These are phyloP conservation scores for Lates calcarifer DNA, from an alignment of 2,113 vertebrate genomes.

Conservation along the genomic window DNA sequence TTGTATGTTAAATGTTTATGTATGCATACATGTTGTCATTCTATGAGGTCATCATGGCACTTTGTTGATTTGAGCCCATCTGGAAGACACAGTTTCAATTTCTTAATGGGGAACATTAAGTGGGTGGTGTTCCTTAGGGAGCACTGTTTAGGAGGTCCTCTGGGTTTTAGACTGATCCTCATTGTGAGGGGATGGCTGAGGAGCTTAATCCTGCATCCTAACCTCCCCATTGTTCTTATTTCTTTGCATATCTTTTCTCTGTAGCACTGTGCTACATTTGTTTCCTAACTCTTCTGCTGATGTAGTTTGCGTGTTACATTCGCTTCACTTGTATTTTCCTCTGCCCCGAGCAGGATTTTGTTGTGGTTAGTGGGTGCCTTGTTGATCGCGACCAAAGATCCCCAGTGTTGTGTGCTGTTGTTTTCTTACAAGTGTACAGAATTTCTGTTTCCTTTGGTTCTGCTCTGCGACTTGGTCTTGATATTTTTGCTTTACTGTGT, in stretches of 20 bases:
- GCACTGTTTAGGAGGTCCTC: slow-evolving; percentile 61
- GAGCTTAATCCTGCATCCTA: slow-evolving; percentile 34
- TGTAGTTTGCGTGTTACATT: slow-evolving; percentile 41
- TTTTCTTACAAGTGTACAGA: slow-evolving; percentile 56
- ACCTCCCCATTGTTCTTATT: slow-evolving; percentile 49
- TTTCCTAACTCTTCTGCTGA: slow-evolving; percentile 18
- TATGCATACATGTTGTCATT: slow-evolving; percentile 57
- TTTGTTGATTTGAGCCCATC: slow-evolving; percentile 74
- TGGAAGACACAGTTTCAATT: slow-evolving; percentile 77
- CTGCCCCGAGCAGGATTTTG: slow-evolving; percentile 56
- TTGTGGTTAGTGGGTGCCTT: slow-evolving; percentile 46
- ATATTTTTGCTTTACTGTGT: slow-evolving; percentile 57
- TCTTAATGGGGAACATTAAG: slow-evolving; percentile 75
- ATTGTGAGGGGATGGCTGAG: slow-evolving; percentile 36
- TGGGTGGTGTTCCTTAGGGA: slow-evolving; percentile 66
- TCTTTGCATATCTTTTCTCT: slow-evolving; percentile 32
- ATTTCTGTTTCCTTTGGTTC: slow-evolving; percentile 40
- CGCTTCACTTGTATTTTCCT: slow-evolving; percentile 37
- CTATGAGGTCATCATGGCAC: slow-evolving; percentile 76
- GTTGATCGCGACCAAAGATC: slow-evolving; percentile 61
- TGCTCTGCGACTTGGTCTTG: slow-evolving; percentile 45
- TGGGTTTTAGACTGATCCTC: slow-evolving; percentile 58
- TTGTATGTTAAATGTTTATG: slow-evolving; percentile 54
- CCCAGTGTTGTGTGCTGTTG: slow-evolving; percentile 15
- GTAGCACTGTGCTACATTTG: slow-evolving; percentile 18